phyloP scores from a whole-genome alignment of 2,113 vertebrate species.

The Siniperca knerii region DNA sequence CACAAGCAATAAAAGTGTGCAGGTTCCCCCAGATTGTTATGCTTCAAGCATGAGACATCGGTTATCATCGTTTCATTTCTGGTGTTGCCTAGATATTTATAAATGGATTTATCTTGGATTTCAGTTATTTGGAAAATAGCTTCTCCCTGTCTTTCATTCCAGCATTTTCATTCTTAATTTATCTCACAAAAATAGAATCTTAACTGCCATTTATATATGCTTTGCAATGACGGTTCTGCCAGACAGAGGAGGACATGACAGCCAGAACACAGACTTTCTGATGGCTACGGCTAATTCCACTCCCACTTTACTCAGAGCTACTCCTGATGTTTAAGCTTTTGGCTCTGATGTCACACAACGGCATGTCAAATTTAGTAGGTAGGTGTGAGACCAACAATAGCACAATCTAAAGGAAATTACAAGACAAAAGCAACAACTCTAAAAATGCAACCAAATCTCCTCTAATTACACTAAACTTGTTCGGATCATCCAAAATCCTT shows the following conservation, averaged over 20 bases:
- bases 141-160: background rate
- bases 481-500: background rate
- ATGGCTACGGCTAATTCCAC: conserved; percentile 33
- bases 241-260: conserved; percentile 34
- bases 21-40: background rate
- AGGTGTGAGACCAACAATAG: background rate
- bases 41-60: background rate
- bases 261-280: conserved; percentile 40
- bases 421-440: background rate
- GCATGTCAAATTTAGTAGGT: background rate
- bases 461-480: background rate
- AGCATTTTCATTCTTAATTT: background rate
- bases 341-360: conserved; percentile 21
- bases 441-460: background rate
- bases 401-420: conserved; percentile 8
- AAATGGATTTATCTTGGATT: background rate
- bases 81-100: background rate
- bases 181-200: background rate
- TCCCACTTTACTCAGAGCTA: conserved; percentile 20
- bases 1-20: background rate
- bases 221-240: conserved; percentile 19
- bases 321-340: conserved; percentile 14
- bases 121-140: background rate
- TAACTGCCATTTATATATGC: conserved; percentile 15
- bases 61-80: background rate